phyloP scores from a whole-genome alignment of 2,888 invertebrate species.

The Panzeria rudis region DNA sequence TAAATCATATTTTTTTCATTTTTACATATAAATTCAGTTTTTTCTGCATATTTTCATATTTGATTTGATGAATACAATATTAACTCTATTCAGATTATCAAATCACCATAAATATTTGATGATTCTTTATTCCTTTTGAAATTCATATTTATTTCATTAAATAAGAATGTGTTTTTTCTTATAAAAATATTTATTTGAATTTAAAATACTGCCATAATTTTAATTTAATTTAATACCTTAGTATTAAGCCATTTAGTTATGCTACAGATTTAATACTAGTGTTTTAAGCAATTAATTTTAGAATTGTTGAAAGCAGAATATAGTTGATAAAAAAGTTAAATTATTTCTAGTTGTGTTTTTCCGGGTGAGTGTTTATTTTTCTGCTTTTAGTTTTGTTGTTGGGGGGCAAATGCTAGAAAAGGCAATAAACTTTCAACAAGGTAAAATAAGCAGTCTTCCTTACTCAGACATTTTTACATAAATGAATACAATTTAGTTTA shows the following conservation, averaged over 20 bases:
- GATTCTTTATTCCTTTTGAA: background rate
- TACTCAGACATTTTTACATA: background rate
- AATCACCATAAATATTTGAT: slow-evolving; percentile 45
- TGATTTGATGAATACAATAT: slow-evolving; percentile 35
- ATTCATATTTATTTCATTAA: background rate
- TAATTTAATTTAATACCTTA: background rate
- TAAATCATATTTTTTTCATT: background rate
- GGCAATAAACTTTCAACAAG: slow-evolving; percentile 61
- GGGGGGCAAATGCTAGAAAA: background rate
- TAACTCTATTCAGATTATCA: slow-evolving; percentile 46
- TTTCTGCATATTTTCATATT: slow-evolving; percentile 8
- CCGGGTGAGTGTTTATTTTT: slow-evolving; percentile 29
- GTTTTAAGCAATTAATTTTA: slow-evolving; percentile 4
- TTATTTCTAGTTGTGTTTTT: slow-evolving; percentile 10
- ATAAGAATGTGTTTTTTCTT: background rate
- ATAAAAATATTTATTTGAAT: background rate
- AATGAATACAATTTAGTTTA: slow-evolving; percentile 2
- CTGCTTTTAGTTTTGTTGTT: background rate
- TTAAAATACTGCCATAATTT: background rate
- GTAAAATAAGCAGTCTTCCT: slow-evolving; percentile 5
- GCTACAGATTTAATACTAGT: background rate
- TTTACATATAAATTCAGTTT: background rate
- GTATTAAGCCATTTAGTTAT: background rate
- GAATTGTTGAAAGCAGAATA: background rate
- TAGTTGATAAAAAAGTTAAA: background rate